These are phyloP conservation scores for Euwallacea fornicatus DNA, from an alignment of 1,140 invertebrate genomes.

Conservation along the genomic window DNA sequence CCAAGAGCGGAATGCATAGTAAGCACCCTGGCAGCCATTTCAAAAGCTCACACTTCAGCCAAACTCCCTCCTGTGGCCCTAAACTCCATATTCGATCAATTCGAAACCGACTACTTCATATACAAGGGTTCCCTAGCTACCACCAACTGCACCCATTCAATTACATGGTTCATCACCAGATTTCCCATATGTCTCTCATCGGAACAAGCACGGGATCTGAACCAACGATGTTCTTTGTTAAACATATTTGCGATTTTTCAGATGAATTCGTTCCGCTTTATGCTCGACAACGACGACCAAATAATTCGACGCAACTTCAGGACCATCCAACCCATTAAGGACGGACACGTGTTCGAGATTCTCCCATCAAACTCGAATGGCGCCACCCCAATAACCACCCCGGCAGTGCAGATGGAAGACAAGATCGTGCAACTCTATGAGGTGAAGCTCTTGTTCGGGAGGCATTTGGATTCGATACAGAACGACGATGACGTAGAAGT, in stretches of 20 bases:
- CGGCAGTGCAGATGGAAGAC: conserved; percentile 14
- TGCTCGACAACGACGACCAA: conserved; percentile 47
- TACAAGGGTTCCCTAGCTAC: conserved; percentile 66
- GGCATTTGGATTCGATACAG: background rate
- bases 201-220: conserved; percentile 46
- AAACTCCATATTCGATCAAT: conserved; percentile 58
- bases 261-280: conserved; percentile 46
- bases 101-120: conserved; percentile 65
- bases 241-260: conserved; percentile 16
- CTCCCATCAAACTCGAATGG: conserved; percentile 46
- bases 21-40: conserved; percentile 56
- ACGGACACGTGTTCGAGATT: conserved; percentile 47
- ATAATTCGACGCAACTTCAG: conserved; percentile 49
- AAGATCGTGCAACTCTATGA: conserved; percentile 28
- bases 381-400: conserved; percentile 43
- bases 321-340: conserved; percentile 35
- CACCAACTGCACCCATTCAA: conserved; percentile 44
- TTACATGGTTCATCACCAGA: conserved; percentile 52
- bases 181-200: conserved; percentile 47
- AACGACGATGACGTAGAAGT: too few relatives aligned
- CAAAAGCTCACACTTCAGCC: conserved; percentile 56
- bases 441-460: conserved; percentile 6
- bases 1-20: conserved; percentile 56
- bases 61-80: conserved; percentile 57
- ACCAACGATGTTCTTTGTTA: background rate